phyloP scores from a whole-genome alignment of 2,888 invertebrate genomes.

The Ommatoiulus sabulosus region DNA sequence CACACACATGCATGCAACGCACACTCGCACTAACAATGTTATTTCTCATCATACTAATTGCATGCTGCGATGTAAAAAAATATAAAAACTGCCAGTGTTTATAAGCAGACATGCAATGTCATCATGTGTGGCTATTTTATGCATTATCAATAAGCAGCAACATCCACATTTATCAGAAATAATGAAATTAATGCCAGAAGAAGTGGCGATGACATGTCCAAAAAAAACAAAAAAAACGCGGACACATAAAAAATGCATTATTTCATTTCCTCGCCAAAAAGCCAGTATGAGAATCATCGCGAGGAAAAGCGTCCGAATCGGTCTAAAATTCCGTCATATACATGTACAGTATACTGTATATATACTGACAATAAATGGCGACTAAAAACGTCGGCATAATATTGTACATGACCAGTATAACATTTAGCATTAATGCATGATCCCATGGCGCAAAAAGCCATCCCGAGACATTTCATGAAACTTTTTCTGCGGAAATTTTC shows the following conservation, averaged over 20 bases:
- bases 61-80: constrained; percentile 1
- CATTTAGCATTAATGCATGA: no score
- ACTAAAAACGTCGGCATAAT: no score
- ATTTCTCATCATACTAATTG: constrained; percentile 28
- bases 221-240: neutral
- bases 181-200: neutral
- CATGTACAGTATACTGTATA: no score
- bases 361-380: no score
- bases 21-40: constrained; percentile 7
- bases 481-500: neutral
- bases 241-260: neutral
- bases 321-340: no score
- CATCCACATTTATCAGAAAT: constrained; percentile 34
- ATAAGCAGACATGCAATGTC: constrained; percentile 13
- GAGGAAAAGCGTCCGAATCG: no score
- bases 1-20: neutral
- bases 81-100: neutral
- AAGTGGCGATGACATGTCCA: neutral
- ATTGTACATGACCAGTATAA: no score
- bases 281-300: neutral
- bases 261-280: neutral
- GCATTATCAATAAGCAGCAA: neutral
- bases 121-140: constrained; percentile 32
- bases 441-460: no score
- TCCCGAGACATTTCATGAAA: neutral